Evolutionary conservation across 2,113 vertebrate genomes (phyloP).

Genomic region (Heterochromis multidens): DNA sequence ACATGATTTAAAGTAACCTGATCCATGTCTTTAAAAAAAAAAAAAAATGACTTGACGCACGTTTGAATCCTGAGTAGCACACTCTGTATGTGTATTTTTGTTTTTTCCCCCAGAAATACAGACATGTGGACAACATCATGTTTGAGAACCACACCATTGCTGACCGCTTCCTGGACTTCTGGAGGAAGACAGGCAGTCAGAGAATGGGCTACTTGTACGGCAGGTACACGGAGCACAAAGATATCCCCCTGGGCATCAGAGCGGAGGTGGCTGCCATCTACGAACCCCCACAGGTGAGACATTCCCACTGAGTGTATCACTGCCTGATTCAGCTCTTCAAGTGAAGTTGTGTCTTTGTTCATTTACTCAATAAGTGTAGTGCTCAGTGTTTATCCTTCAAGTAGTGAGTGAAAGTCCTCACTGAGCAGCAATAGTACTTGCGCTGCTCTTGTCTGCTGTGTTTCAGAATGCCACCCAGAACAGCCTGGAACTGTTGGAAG

Average conservation of each 20-base stretch:
- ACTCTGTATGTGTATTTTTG: background rate
- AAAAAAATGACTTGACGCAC: background rate
- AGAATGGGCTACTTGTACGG: slow-evolving; percentile 93
- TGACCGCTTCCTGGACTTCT: slow-evolving; percentile 98
- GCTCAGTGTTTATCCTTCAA: background rate
- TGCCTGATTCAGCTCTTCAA: accelerated
- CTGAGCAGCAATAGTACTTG: background rate
- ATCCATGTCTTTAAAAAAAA: background rate
- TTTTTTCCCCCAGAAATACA: slow-evolving; percentile 86
- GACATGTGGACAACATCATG: slow-evolving; percentile 99
- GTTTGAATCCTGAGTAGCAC: background rate
- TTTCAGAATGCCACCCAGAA: slow-evolving; percentile 91
- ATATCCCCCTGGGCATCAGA: slow-evolving; percentile 95
- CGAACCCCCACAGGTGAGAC: slow-evolving; percentile 91
- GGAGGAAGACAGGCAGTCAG: slow-evolving; percentile 97
- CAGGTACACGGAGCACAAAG: slow-evolving; percentile 94
- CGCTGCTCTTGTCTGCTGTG: background rate
- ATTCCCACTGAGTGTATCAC: accelerated
- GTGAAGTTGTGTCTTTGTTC: background rate
- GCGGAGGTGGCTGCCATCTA: slow-evolving; percentile 97
- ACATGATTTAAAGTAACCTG: background rate
- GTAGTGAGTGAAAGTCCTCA: background rate
- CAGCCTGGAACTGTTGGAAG: slow-evolving; percentile 93
- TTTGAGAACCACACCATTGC: slow-evolving; percentile 99
- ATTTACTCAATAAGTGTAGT: background rate